Base-by-base conservation (phyloP, 1,140 invertebrate genomes). In the Diploscapter pachys region DNA sequence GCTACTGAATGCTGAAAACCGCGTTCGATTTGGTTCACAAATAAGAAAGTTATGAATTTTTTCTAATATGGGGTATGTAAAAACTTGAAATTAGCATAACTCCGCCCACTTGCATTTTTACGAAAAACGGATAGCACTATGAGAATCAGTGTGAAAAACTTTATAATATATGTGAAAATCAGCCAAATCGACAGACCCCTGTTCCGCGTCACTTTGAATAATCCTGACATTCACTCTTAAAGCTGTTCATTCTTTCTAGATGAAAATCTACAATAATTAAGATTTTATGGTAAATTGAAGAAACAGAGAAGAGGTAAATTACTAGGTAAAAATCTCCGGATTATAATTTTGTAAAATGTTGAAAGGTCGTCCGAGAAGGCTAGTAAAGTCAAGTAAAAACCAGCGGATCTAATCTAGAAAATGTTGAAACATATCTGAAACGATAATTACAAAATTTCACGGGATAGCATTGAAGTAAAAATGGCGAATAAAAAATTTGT, bases 261-360 rank as follows among this genome's bases (percentile, higher is more conserved):
- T 31, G 31, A 31, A 31, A 0, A 31, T 31, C 31, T 31, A 31
- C 50, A 48, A 71, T 13, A 55, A 6, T 68, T 69, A 3, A 9
- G 67, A 49, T 8, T 2, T 5, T n/a, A 59, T 31, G 48, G 3
- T 50, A 57, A 70, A 59, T 65, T 52, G 2, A 54, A 57, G 67
- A 48, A 49, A 63, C 48, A 11, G 65, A 64, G 52, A 72, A 64
- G 61, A 49, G 61, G 4, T 3, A 31, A 72, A 48, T 54, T 54
- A 63, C 63, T 63, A 52, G 4, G 68, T 3, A 61, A 52, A 59
- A 50, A 11, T 63, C 65, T 50, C 51, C 62, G 59, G 61, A 72
- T 59, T 71, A 51, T 52, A 48, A 71, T 63, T 8, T 54, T n/a
- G 56, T 50, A 63, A 8, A 4, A 71, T 71, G 2, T 4, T 54